Base-by-base conservation (phyloP, 2,888 invertebrate species). In the Nemapogon koenigi region DNA sequence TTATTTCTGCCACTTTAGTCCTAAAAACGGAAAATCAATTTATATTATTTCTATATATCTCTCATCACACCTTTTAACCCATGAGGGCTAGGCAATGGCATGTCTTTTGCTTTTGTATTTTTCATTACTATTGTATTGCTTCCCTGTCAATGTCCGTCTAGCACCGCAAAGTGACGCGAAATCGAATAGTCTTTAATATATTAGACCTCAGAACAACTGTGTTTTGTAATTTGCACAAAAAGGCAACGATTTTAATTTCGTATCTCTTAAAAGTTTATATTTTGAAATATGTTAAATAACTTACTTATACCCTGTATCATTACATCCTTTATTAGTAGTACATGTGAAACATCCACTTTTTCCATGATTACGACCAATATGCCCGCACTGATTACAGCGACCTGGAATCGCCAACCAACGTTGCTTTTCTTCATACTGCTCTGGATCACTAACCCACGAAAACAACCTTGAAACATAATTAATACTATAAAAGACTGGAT, bases 331-430 rank as follows among this genome's bases (percentile, higher is more conserved):
- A 30, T 65, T 52, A 0, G 85, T 86, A 3, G 76, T 81, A 55
- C 91, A 91, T 0, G 78, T 59, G 0, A 60, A 62, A 49, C 91
- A 91, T 0, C 90, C 90, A 47, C 70, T 81, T 60, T 75, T 86
- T 16, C 72, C 59, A 55, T 91, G 90, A 26, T 69, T 59, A 46
- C 84, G 84, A 0, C 90, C 91, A 17, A 60, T 56, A 61, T 91
- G 91, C 0, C 90, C 90, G 59, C 91, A 91, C 33, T 83, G 81
- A 22, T 83, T 82, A 55, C 91, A 90, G 25, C 84, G 70, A 19
- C 83, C 83, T 41, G 85, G 83, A 49, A 83, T 79, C 6, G 73
- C 58, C 26, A 83, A 59, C 72, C 72, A 60, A 65, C 81, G 56
- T 47, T 83, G 76, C 39, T 81, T 56, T 41, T 75, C 66, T 11